Evolutionary conservation across 1,140 invertebrate species (phyloP).

Genomic region (Melanaphis sacchari): DNA sequence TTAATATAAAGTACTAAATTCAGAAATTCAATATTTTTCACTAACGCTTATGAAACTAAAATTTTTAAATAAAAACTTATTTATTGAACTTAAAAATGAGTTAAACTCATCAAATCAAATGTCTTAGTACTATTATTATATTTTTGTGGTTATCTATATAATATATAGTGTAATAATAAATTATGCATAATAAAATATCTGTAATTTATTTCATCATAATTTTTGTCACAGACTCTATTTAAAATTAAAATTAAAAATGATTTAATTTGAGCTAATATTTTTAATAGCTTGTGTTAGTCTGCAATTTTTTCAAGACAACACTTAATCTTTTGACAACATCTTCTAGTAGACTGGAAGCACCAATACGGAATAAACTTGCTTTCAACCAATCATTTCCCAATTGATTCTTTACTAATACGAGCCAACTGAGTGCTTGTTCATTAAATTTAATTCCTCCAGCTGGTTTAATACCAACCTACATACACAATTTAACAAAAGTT

Average conservation of each 20-base stretch:
- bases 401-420: conserved; percentile 83
- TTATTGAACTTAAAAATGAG: no score
- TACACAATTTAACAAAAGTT: conserved; percentile 43
- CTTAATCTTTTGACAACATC: conserved; percentile 69
- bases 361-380: conserved; percentile 88
- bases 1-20: no score
- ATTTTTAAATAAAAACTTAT: no score
- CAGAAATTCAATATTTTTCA: no score
- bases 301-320: conserved; percentile 14
- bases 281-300: conserved; percentile 4
- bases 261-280: background rate
- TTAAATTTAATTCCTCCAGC: conserved; percentile 94
- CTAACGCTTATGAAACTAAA: no score
- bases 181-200: background rate
- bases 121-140: background rate
- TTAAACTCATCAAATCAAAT: background rate
- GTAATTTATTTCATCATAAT: background rate
- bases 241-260: background rate
- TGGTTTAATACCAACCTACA: conserved; percentile 93
- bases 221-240: background rate
- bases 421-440: conserved; percentile 86
- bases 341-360: conserved; percentile 87
- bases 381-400: conserved; percentile 88
- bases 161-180: background rate
- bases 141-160: background rate